These are phyloP conservation scores for Drosophila littoralis DNA, from an alignment of 1,140 invertebrate genomes.

Conservation along the genomic window DNA sequence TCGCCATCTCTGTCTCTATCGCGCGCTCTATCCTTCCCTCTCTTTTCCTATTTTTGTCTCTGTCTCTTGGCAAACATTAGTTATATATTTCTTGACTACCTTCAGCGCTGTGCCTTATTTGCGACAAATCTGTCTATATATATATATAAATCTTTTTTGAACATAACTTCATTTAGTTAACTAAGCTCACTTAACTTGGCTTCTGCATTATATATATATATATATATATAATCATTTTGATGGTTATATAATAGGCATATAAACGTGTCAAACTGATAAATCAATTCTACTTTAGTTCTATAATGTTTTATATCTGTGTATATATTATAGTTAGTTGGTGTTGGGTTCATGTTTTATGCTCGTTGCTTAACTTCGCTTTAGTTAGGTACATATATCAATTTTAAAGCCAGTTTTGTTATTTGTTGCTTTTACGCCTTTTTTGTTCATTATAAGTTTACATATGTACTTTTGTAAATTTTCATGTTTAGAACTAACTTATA, in stretches of 20 bases:
- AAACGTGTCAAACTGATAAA: slow-evolving; percentile 16
- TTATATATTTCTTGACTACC: background rate
- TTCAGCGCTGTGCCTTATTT: background rate
- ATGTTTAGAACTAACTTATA: slow-evolving; percentile 55
- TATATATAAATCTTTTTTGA: slow-evolving; percentile 1
- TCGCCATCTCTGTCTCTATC: background rate
- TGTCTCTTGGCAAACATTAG: background rate
- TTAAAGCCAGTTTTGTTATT: slow-evolving; percentile 55
- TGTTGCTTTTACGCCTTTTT: slow-evolving; percentile 13
- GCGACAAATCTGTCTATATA: background rate
- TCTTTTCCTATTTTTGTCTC: background rate
- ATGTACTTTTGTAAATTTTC: slow-evolving; percentile 26
- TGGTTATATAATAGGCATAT: slow-evolving; percentile 11
- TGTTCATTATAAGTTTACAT: slow-evolving; percentile 22
- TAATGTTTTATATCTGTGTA: background rate
- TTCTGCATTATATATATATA: background rate
- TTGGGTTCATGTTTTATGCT: background rate
- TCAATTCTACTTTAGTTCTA: slow-evolving; percentile 30
- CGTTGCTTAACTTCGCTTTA: slow-evolving; percentile 2
- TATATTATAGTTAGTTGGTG: slow-evolving; percentile 5
- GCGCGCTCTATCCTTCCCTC: background rate
- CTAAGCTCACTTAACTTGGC: slow-evolving; percentile 33
- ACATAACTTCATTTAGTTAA: slow-evolving; percentile 9
- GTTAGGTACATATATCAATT: slow-evolving; percentile 27
- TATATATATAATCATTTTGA: background rate